Base-by-base conservation (phyloP, 2,797 vertebrate genomes). In the Crypturellus tataupa region DNA sequence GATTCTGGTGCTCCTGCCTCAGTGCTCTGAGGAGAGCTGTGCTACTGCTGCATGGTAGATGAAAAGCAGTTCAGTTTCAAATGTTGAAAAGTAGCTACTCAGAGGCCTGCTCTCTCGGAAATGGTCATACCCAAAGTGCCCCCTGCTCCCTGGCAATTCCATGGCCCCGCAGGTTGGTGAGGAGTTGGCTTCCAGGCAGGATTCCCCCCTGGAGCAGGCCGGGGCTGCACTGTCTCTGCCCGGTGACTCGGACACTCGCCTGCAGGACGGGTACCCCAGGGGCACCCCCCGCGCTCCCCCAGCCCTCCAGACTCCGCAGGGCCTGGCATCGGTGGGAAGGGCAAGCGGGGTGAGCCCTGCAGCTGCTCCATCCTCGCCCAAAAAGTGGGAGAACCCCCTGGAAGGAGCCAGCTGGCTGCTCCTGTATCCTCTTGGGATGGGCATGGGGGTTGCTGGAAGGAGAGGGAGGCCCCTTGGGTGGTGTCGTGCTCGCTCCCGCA, bases 1-100 rank as follows among this genome's bases (percentile, higher is more conserved):
- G 87, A 40, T 77, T 94, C 88, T 93, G 80, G 82, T 94, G 75
- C 87, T 94, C 83, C 58, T 93, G 75, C 90, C 80, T 91, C 91
- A 91, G 85, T 58, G 85, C 78, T 95, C 80, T 58, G n/a, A 2
- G 83, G 59, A 89, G 67, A 40, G 69, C 51, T 64, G 71, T 93
- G 53, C 93, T 88, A 81, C 31, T 82, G 78, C 62, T 67, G 73
- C 87, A 92, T 89, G 95, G 88, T 68, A 90, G 90, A 90, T 95
- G 86, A 91, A 94, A 87, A 76, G 10, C 65, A 85, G 81, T 86
- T 95, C 69, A 44, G 89, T 94, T 96, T 89, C 75, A 71, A 84
- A 93, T 73, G 80, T 62, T 84, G 85, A 88, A 91, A 91, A 80
- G 23, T 51, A 75, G 88, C 78, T 81, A 13, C 91, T 93, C 94